A percentile compares a stretch with the other conserved stretches of the same genome.
Evolutionary conservation across 2,113 vertebrate genomes (phyloP).

Genomic region (Gymnobelideus leadbeateri): DNA sequence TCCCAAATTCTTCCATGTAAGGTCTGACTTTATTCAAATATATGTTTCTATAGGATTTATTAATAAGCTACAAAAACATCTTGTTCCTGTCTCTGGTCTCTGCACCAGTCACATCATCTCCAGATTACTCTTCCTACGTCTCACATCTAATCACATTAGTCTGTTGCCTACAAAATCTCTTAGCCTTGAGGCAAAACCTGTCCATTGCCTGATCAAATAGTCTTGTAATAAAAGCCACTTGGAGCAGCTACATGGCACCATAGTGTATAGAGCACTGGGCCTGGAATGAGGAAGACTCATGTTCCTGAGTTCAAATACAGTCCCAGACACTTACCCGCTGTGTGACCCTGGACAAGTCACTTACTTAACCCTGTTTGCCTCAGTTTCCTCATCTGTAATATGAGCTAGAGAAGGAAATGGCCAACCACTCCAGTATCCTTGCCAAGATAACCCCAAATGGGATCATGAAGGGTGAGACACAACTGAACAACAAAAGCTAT

Average conservation of each 20-base stretch:
- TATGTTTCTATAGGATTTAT: background rate
- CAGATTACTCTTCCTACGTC: background rate
- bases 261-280: background rate
- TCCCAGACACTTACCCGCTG: background rate
- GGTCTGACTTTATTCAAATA: background rate
- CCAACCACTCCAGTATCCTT: background rate
- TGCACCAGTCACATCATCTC: background rate
- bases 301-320: background rate
- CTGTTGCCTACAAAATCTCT: background rate
- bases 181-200: background rate
- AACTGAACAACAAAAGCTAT: too few species aligned
- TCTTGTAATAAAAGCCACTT: background rate
- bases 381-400: background rate
- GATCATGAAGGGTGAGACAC: background rate
- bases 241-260: background rate
- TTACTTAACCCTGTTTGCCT: background rate
- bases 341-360: background rate
- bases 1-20: background rate
- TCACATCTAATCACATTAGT: background rate
- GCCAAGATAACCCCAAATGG: background rate
- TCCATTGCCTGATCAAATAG: background rate
- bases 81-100: background rate
- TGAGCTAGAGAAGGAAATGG: background rate
- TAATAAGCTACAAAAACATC: background rate
- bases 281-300: background rate